Conservation (phyloP, 2,797 vertebrate species). For the Sorex maritimensis region DNA sequence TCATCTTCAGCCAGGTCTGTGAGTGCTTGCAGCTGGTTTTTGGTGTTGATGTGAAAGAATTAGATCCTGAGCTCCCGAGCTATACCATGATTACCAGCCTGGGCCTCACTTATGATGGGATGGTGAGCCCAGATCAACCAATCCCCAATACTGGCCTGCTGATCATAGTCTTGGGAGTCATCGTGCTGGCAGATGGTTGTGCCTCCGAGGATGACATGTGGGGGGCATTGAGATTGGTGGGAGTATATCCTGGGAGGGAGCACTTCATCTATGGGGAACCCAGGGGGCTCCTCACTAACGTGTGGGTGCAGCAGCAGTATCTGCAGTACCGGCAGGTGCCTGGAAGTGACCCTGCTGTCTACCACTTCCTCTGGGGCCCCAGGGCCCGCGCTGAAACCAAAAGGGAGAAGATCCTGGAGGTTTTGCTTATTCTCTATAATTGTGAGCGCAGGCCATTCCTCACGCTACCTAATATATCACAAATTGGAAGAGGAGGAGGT, state of each 20-base stretch:
- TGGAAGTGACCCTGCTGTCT: not conserved
- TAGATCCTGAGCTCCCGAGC: not conserved
- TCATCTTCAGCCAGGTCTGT: not conserved
- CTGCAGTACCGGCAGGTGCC: not conserved
- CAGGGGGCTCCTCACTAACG: not conserved
- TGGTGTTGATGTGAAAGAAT: conserved; percentile 22
- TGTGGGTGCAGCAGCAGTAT: not conserved
- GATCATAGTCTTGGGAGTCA: not conserved
- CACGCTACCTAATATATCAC: too few relatives aligned
- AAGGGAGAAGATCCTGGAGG: not conserved
- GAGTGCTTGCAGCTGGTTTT: not conserved
- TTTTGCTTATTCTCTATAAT: not conserved
- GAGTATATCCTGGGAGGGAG: not conserved
- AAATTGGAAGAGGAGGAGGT: too few relatives aligned
- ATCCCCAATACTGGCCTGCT: conserved; percentile 30
- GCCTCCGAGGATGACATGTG: not conserved
- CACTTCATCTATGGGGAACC: not conserved
- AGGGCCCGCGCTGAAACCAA: not conserved
- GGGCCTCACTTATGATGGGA: conserved; percentile 51
- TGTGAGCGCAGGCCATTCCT: too few relatives aligned
- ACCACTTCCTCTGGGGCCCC: not conserved
- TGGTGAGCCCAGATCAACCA: not conserved
- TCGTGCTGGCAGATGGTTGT: not conserved
- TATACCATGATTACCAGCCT: not conserved
- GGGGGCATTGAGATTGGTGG: not conserved